A percentile compares a stretch with the other conserved stretches of the same genome.
Conservation (phyloP, 2,113 vertebrate genomes). For the Peromyscus californicus region DNA sequence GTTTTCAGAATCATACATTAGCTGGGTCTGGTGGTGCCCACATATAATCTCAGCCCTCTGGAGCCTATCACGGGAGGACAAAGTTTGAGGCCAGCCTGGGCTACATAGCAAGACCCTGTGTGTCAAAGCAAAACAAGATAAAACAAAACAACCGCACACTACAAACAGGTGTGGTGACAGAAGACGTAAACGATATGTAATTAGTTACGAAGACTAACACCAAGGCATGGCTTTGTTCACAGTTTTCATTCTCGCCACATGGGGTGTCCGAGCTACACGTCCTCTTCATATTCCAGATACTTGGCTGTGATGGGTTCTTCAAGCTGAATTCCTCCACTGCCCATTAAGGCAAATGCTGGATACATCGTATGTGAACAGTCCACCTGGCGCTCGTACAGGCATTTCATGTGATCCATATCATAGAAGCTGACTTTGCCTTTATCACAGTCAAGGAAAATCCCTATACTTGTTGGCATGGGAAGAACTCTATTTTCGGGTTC, state of each 20-base stretch:
- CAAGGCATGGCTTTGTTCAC: constrained; percentile 60
- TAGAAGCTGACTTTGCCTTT: constrained; percentile 94
- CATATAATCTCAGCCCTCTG: background rate
- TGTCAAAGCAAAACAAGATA: background rate
- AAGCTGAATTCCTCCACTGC: constrained; percentile 92
- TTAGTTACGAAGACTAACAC: constrained; percentile 69
- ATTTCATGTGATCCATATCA: constrained; percentile 93
- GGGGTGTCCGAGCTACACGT: constrained; percentile 68
- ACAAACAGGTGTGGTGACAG: constrained; percentile 67
- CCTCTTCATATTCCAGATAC: constrained; percentile 87
- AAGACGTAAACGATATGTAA: constrained; percentile 61
- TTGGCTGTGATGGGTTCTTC: constrained; percentile 91
- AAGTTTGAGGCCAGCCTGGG: background rate
- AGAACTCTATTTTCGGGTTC: constrained; percentile 91
- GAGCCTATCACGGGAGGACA: background rate
- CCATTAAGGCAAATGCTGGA: constrained; percentile 97
- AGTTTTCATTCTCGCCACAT: background rate
- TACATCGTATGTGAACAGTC: constrained; percentile 97
- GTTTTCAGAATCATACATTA: constrained; percentile 61
- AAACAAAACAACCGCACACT: constrained; percentile 65
- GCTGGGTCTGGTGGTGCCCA: background rate
- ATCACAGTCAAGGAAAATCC: constrained; percentile 96
- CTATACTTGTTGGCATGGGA: constrained; percentile 93
- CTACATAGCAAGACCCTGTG: background rate
- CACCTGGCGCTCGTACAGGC: constrained; percentile 95